phyloP scores from a whole-genome alignment of 1,140 invertebrate species.

The Thrips palmi region DNA sequence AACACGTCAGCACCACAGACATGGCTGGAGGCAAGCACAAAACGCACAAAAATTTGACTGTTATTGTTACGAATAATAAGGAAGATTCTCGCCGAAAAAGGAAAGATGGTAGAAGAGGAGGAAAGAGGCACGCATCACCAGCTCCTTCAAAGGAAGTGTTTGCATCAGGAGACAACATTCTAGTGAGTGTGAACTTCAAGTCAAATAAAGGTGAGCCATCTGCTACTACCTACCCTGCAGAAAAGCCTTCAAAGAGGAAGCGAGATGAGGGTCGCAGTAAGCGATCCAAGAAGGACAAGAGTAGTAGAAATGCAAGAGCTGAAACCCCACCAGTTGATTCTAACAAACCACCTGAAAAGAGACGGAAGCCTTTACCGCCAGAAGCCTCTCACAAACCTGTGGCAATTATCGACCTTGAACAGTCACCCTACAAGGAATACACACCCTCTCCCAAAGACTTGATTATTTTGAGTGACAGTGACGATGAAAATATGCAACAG shows the following conservation, averaged over 20 bases:
- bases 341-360: slow-evolving; percentile 4
- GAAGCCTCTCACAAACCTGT: slow-evolving; percentile 42
- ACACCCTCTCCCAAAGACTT: slow-evolving; percentile 59
- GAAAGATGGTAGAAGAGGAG: slow-evolving; percentile 36
- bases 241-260: slow-evolving; percentile 26
- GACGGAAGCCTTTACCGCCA: slow-evolving; percentile 4
- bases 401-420: slow-evolving; percentile 67
- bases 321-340: background rate
- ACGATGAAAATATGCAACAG: slow-evolving; percentile 30
- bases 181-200: slow-evolving; percentile 77
- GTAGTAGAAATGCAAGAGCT: background rate
- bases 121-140: slow-evolving; percentile 29
- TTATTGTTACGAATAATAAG: slow-evolving; percentile 32
- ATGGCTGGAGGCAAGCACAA: slow-evolving; percentile 20
- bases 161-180: slow-evolving; percentile 76
- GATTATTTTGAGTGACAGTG: slow-evolving; percentile 64
- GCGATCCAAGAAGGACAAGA: slow-evolving; percentile 20
- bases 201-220: slow-evolving; percentile 26
- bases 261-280: slow-evolving; percentile 27
- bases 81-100: slow-evolving; percentile 23
- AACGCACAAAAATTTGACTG: slow-evolving; percentile 27
- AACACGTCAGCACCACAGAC: slow-evolving; percentile 16
- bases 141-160: slow-evolving; percentile 74
- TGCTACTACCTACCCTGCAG: slow-evolving; percentile 7
- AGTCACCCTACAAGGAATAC: slow-evolving; percentile 62